Conservation (phyloP, 2,888 invertebrate species). For the Calliopum simillimum region DNA sequence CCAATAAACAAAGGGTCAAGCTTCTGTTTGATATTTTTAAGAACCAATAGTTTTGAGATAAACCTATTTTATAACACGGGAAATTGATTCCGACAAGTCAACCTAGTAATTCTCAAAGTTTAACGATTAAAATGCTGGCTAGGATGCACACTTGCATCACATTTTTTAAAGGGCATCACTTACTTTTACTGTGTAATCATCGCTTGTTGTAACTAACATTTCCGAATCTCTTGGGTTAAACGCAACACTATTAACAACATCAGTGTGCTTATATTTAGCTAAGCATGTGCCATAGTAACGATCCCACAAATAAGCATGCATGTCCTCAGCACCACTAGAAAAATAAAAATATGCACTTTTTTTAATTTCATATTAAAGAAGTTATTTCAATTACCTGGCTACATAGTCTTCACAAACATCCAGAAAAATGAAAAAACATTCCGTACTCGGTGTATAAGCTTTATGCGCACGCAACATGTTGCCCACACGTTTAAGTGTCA, state of each 20-base stretch:
- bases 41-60: too few relatives aligned
- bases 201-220: slow-evolving; percentile 85
- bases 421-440: slow-evolving; percentile 88
- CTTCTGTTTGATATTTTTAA: too few relatives aligned
- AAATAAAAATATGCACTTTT: slow-evolving; percentile 10
- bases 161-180: too few relatives aligned
- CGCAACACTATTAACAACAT: slow-evolving; percentile 87
- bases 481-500: slow-evolving; percentile 80
- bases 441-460: slow-evolving; percentile 85
- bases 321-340: slow-evolving; percentile 83
- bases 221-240: slow-evolving; percentile 85
- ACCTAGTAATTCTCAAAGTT: too few relatives aligned
- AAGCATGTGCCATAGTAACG: slow-evolving; percentile 84
- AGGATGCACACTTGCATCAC: too few relatives aligned
- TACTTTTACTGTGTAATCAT: slow-evolving; percentile 80
- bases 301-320: slow-evolving; percentile 87
- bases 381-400: slow-evolving; percentile 73
- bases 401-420: slow-evolving; percentile 86
- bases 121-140: too few relatives aligned
- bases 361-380: slow-evolving; percentile 4
- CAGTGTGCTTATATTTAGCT: slow-evolving; percentile 79
- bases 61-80: too few relatives aligned
- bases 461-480: slow-evolving; percentile 83
- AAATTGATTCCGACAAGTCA: too few relatives aligned
- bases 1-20: too few relatives aligned